Conservation (phyloP, 2,113 vertebrate genomes). For the Paedocypris sp. region DNA sequence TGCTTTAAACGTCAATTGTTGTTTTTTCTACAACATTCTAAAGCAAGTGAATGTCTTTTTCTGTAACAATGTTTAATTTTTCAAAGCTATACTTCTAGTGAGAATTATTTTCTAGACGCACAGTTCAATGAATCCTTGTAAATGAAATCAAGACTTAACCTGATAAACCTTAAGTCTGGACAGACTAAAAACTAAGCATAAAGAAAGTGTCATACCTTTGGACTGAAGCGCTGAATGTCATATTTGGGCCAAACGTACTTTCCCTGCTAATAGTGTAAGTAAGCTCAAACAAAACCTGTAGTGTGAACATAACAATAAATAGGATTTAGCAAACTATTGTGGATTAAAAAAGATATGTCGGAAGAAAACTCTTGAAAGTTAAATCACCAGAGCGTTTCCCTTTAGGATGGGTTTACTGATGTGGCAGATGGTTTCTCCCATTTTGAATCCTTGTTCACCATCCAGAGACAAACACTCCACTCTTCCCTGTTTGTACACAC, state of each 20-base stretch:
- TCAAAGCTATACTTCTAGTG: no score
- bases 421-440: conserved; percentile 50
- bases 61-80: no score
- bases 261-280: conserved; percentile 49
- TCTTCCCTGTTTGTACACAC: conserved; percentile 43
- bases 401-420: conserved; percentile 68
- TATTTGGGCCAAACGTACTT: conserved; percentile 27
- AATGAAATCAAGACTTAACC: no score
- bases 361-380: not conserved
- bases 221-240: conserved; percentile 46
- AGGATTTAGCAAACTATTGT: no score
- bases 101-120: no score
- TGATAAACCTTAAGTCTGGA: no score
- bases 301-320: not conserved
- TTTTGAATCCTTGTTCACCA: conserved; percentile 9
- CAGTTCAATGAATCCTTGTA: no score
- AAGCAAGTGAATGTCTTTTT: no score
- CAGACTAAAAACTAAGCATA: not conserved
- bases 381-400: conserved; percentile 43
- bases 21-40: no score
- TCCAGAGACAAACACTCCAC: conserved; percentile 56
- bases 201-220: conserved; percentile 43
- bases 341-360: no score
- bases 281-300: conserved; percentile 49
- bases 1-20: no score